Evolutionary conservation across 2,797 vertebrate genomes (phyloP).

Genomic region (Poliocrania exsul): DNA sequence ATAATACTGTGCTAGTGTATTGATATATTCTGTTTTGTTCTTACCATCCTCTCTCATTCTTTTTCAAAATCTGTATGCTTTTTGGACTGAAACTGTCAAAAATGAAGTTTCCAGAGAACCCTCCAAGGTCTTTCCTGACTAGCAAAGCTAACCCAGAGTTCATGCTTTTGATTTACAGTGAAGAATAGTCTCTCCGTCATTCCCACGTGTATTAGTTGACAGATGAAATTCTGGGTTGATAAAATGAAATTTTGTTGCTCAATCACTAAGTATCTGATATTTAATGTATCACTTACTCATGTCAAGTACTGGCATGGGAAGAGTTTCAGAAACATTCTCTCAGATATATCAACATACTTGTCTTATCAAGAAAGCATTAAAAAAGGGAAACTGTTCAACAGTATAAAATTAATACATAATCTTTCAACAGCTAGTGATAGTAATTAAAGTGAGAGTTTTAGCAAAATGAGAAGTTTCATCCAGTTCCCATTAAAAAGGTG

Average conservation of each 20-base stretch:
- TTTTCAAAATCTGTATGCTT: neutral
- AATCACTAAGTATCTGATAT: neutral
- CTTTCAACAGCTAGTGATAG: neutral
- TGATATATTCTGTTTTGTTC: neutral
- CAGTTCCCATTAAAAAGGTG: neutral
- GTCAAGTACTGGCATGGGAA: neutral
- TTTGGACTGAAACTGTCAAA: neutral
- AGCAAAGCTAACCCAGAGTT: neutral
- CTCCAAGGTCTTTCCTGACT: neutral
- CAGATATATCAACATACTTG: neutral
- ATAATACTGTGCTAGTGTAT: neutral
- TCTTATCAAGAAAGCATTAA: neutral
- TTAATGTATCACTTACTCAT: neutral
- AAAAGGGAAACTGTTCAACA: neutral
- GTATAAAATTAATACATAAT: neutral
- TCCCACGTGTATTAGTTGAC: neutral
- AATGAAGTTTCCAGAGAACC: neutral
- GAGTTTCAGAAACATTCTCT: neutral
- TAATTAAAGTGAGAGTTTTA: neutral
- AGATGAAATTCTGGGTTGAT: neutral
- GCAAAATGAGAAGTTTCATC: neutral
- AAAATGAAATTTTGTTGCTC: neutral
- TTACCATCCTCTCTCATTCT: neutral
- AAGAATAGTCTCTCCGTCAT: neutral
- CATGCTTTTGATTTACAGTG: neutral